These are phyloP conservation scores for Drosophila ochracea DNA, from an alignment of 2,888 invertebrate genomes.

Conservation along the genomic window DNA sequence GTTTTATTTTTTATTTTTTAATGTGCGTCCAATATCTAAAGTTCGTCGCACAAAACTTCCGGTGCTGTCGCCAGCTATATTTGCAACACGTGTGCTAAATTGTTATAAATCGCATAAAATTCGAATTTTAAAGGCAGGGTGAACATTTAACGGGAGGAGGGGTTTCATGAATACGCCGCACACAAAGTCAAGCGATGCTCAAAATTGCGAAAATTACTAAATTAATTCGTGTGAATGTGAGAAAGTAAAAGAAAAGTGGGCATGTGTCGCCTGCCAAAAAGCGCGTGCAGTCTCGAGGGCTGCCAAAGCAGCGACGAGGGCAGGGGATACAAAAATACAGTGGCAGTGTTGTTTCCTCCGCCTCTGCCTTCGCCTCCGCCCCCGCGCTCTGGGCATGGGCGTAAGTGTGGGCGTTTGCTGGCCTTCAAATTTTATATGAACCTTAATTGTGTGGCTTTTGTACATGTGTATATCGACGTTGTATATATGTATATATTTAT, in stretches of 20 bases:
- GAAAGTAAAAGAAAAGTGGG: conserved; percentile 13
- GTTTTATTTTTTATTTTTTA: conserved; percentile 12
- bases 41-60: conserved; percentile 61
- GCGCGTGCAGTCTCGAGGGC: conserved; percentile 70
- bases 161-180: neutral
- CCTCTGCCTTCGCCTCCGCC: conserved; percentile 17
- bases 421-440: conserved; percentile 74
- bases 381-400: conserved; percentile 29
- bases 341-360: conserved; percentile 2
- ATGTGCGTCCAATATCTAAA: conserved; percentile 17
- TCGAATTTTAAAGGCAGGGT: neutral
- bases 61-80: conserved; percentile 59
- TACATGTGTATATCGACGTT: conserved; percentile 13
- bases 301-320: conserved; percentile 41
- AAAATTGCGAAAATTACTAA: conserved; percentile 40
- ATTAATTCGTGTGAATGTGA: conserved; percentile 49
- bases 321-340: neutral
- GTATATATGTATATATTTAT: conserved; percentile 34
- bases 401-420: conserved; percentile 44
- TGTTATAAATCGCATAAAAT: conserved; percentile 13
- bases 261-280: conserved; percentile 75
- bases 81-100: conserved; percentile 66
- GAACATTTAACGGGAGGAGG: neutral
- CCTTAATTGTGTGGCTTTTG: conserved; percentile 68
- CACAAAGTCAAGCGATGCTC: conserved; percentile 4